These are phyloP conservation scores for Platycercus adscitus DNA, from an alignment of 2,113 vertebrate genomes.

Conservation along the genomic window DNA sequence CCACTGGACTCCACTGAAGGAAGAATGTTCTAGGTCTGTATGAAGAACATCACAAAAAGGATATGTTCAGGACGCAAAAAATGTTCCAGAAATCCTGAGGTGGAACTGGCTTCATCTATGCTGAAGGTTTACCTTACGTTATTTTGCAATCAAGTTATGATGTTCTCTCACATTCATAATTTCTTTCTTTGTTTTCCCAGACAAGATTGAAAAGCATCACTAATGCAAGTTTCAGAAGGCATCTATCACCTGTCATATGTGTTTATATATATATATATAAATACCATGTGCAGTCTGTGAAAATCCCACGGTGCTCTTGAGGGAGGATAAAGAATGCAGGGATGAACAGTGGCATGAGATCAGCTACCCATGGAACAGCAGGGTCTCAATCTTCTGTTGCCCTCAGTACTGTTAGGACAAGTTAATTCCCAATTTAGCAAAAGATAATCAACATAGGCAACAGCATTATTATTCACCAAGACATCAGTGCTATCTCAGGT, in stretches of 20 bases:
- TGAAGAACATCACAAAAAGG: background rate
- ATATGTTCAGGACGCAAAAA: background rate
- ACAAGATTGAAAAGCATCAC: background rate
- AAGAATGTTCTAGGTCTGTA: background rate
- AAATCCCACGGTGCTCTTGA: background rate
- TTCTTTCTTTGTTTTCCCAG: background rate
- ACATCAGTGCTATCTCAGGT: constrained; percentile 18
- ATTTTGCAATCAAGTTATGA: background rate
- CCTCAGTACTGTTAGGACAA: background rate
- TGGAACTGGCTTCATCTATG: background rate
- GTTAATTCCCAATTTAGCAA: constrained; percentile 14
- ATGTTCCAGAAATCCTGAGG: background rate
- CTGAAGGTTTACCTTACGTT: background rate
- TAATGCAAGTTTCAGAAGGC: background rate
- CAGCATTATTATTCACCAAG: constrained; percentile 20
- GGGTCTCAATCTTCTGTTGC: background rate
- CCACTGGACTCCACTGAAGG: background rate
- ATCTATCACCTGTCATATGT: background rate
- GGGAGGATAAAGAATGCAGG: background rate
- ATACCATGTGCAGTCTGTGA: background rate
- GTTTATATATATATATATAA: background rate
- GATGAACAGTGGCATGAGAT: background rate
- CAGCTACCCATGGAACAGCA: background rate
- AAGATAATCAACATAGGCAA: constrained; percentile 24
- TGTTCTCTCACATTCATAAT: background rate